Conservation (phyloP, 2,888 invertebrate genomes). For the Willowsia nigromaculata region DNA sequence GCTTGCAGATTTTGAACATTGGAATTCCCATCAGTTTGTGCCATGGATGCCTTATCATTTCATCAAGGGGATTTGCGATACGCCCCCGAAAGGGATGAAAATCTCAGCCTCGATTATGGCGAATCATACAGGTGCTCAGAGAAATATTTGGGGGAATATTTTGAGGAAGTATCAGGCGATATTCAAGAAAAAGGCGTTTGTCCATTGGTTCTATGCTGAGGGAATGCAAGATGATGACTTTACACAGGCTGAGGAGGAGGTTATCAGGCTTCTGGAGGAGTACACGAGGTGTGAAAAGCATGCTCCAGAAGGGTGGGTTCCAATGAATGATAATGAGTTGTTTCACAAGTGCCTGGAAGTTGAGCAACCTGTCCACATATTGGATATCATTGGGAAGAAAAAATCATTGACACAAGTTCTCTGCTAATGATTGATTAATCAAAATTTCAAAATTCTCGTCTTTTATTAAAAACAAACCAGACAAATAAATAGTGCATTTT, state of each 20-base stretch:
- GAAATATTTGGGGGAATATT: constrained; percentile 43
- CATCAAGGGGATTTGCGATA: constrained; percentile 57
- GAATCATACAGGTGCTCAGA: constrained; percentile 54
- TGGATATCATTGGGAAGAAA: neutral
- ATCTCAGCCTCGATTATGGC: constrained; percentile 62
- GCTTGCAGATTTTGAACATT: neutral
- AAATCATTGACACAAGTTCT: neutral
- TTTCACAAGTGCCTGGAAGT: neutral
- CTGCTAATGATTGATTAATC: no score
- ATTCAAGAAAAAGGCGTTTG: constrained; percentile 60
- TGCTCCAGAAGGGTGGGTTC: constrained; percentile 2
- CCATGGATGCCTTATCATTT: constrained; percentile 58
- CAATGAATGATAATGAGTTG: neutral
- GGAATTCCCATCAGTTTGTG: constrained; percentile 48
- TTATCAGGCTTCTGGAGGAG: constrained; percentile 31
- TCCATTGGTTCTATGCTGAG: constrained; percentile 69
- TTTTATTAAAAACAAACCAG: no score
- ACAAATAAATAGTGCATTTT: no score
- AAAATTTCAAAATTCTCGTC: no score
- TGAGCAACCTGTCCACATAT: neutral
- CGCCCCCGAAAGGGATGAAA: constrained; percentile 66
- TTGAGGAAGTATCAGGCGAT: constrained; percentile 17
- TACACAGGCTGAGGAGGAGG: constrained; percentile 34
- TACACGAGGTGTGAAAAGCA: constrained; percentile 28
- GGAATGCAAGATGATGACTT: constrained; percentile 70